Base-by-base conservation (phyloP, 2,113 vertebrate species). In the Crotalus tigris region DNA sequence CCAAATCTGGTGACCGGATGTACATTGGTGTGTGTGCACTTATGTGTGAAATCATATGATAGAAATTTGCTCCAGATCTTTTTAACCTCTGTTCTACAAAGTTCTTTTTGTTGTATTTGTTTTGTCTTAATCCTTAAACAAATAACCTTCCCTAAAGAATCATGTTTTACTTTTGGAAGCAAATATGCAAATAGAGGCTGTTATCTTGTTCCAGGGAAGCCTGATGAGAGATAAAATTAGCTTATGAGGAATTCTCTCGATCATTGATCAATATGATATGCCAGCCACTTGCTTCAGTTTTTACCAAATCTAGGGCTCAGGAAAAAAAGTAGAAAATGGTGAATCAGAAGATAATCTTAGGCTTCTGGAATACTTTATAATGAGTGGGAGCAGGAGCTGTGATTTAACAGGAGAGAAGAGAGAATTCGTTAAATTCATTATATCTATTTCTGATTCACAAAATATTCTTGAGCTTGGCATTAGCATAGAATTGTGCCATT, bases 161-260 rank as follows among this genome's bases (percentile, higher is more conserved):
- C 94, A 88, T 46, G 24, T 87, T 90, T 91, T 96, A 95, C 91
- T 92, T 92, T 95, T 95, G 93, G 94, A 94, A 96, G 90, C 1
- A n/a, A 64, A n/a, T 94, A 91, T 95, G 94, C 81, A 95, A 92
- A 29, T 92, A 89, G 49, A 93, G 93, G 92, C 86, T 53, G 89
- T 91, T 86, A 92, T 92, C 94, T 93, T 96, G 11, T 64, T 95
- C 95, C 94, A 15, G 64, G n/a, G 2, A 75, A 75, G 64, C 5
- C 64, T 75, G 64, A 75, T 75, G 64, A 75, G n/a, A 75, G n/a
- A 15, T 75, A 75, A 75, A 75, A 75, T 75, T 75, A 33, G n/a
- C 69, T 33, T 33, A 75, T 1, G 69, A 33, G 17, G 13, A 19
- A 75, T n/a, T 75, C 15, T 75, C 33, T 33, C 1, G 5, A 33